These are phyloP conservation scores for Ceyx melanurus DNA, from an alignment of 2,113 vertebrate species.

Conservation along the genomic window DNA sequence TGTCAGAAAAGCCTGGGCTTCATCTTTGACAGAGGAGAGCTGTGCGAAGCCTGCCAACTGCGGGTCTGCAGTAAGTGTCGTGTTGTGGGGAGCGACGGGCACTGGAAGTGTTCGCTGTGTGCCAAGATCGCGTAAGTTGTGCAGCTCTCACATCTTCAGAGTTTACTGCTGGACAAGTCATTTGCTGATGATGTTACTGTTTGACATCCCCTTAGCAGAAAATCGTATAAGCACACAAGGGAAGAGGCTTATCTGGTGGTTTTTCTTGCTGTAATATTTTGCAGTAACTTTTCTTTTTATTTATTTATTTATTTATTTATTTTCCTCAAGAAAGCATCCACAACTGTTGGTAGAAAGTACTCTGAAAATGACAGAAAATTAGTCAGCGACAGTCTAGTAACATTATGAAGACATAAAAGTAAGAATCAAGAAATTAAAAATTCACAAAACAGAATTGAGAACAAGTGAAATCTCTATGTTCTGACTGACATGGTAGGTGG, in stretches of 20 bases:
- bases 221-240: background rate
- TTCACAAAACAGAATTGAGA: background rate
- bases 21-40: slow-evolving; percentile 88
- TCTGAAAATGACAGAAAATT: background rate
- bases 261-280: background rate
- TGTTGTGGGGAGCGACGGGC: slow-evolving; percentile 48
- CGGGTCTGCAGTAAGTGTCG: slow-evolving; percentile 86
- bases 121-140: slow-evolving; percentile 90
- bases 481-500: background rate
- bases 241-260: background rate
- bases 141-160: rapidly evolving
- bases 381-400: background rate
- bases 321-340: background rate
- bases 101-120: slow-evolving; percentile 88
- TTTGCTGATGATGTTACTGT: background rate
- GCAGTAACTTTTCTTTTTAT: background rate
- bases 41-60: slow-evolving; percentile 82
- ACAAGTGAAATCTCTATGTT: background rate
- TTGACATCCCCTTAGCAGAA: background rate
- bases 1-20: slow-evolving; percentile 89
- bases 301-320: no score
- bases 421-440: background rate
- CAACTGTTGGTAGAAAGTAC: background rate
- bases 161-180: rapidly evolving
- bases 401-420: background rate